Conservation (phyloP, 2,113 vertebrate genomes). For the Sisor rabdophorus region DNA sequence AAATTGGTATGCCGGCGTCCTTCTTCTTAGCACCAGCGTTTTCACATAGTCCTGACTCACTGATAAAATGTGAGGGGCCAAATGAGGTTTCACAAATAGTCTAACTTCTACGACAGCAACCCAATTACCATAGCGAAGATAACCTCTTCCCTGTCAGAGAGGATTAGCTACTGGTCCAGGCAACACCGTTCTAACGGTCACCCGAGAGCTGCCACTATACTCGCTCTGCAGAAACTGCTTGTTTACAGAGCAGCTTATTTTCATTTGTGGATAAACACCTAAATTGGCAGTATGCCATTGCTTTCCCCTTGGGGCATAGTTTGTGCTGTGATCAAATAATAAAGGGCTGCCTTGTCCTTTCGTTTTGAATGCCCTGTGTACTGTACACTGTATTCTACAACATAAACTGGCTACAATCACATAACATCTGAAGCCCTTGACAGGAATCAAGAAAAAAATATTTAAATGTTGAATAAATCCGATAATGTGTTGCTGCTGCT, state of each 20-base stretch:
- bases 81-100: conserved; percentile 66
- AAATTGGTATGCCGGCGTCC: not conserved
- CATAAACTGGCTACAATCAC: not conserved
- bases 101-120: conserved; percentile 62
- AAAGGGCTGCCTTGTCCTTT: conserved; percentile 15
- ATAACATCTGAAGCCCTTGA: not conserved
- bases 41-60: conserved; percentile 34
- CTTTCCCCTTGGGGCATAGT: conserved; percentile 64
- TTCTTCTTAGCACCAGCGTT: conserved; percentile 22
- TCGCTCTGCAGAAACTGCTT: conserved; percentile 70
- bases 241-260: conserved; percentile 72
- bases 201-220: conserved; percentile 62
- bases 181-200: conserved; percentile 58
- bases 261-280: conserved; percentile 70
- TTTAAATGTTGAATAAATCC: too few relatives aligned
- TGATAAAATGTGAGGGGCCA: conserved; percentile 64
- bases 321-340: conserved; percentile 55
- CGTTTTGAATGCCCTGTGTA: conserved; percentile 3
- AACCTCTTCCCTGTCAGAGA: conserved; percentile 61
- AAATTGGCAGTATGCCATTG: conserved; percentile 75
- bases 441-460: not conserved
- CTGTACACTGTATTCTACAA: not conserved
- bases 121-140: conserved; percentile 70
- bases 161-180: conserved; percentile 65
- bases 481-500: too few relatives aligned